phyloP scores from a whole-genome alignment of 1,140 invertebrate genomes.

The Trachymyrmex cornetzi region DNA sequence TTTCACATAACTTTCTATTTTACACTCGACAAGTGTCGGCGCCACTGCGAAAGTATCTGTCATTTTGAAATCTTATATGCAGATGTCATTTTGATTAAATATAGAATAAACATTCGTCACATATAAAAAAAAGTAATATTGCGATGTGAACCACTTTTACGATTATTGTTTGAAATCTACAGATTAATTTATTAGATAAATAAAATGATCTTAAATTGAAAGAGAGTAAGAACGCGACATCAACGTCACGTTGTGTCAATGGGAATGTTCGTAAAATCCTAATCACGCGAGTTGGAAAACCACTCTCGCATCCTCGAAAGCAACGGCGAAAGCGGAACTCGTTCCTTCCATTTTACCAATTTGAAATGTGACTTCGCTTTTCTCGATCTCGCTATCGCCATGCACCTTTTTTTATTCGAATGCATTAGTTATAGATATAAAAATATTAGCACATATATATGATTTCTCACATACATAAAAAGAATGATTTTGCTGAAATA shows the following conservation, averaged over 20 bases:
- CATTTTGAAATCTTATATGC: neutral
- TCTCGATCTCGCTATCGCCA: constrained; percentile 1
- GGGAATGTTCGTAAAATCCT: constrained; percentile 66
- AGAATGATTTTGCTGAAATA: too few species aligned
- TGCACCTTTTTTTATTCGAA: neutral
- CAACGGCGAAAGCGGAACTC: constrained; percentile 71
- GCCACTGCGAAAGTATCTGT: constrained; percentile 28
- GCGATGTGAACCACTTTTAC: neutral
- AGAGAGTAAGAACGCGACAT: constrained; percentile 32
- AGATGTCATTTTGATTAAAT: too few species aligned
- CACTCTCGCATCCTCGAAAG: constrained; percentile 60
- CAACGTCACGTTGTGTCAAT: neutral
- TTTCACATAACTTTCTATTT: constrained; percentile 67
- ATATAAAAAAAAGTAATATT: neutral
- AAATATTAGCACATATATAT: neutral
- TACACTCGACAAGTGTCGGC: constrained; percentile 21
- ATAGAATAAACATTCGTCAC: neutral
- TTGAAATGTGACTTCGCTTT: constrained; percentile 50
- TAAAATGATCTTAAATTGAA: constrained; percentile 7
- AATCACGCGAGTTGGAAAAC: constrained; percentile 53
- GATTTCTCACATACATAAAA: neutral
- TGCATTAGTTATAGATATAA: neutral
- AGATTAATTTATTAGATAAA: constrained; percentile 12
- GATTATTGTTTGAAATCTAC: neutral
- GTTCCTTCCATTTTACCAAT: constrained; percentile 73